Base-by-base conservation (phyloP, 23 tunicate genomes). In the Styela plicata region DNA sequence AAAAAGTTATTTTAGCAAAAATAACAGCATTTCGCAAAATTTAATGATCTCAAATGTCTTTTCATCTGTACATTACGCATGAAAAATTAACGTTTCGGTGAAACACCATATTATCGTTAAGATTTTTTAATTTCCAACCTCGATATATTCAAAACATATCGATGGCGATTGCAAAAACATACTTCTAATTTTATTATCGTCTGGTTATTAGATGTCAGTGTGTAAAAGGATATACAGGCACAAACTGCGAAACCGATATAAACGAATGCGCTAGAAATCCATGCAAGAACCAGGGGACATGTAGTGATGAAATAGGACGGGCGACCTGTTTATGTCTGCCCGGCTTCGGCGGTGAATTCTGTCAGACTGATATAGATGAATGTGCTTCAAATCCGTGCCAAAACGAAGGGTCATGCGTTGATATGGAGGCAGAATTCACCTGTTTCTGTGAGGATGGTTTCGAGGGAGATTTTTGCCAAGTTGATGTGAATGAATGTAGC, bases 281-380 rank as follows among this genome's bases (percentile, higher is more conserved):
- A 7, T 76, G 81, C 66, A 24, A 76, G 29, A 66, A 66, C 31
- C 10, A 66, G 17, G 70, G 31, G 31, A 66, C 70, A 7, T 66
- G 70, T 44, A 76, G 65, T 21, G 65, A 36, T 27, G 81, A 44
- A 76, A 76, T 76, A 24, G 81, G 64, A 21, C 66, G 1, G 18
- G 81, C 81, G 22, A 33, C 32, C 34, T 82, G 85, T 25, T 7
- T 30, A 31, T 82, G 85, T 37, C 33, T 33, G 1, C 31, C 27
- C 18, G 82, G 85, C 3, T 82, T 82, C 36, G 80, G 33, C 16
- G 85, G 79, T 0, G 79, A 69, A 17, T 82, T 69, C 36, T 82
- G 85, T 34, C 82, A 82, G 18, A 10, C 32, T 7, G 36, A 69
- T 33, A 28, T 1, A 25, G 64, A 82, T 36, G 85, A 82, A 44